phyloP scores from a whole-genome alignment of 2,797 vertebrate species.

The Gymnoscopelus microlampas region DNA sequence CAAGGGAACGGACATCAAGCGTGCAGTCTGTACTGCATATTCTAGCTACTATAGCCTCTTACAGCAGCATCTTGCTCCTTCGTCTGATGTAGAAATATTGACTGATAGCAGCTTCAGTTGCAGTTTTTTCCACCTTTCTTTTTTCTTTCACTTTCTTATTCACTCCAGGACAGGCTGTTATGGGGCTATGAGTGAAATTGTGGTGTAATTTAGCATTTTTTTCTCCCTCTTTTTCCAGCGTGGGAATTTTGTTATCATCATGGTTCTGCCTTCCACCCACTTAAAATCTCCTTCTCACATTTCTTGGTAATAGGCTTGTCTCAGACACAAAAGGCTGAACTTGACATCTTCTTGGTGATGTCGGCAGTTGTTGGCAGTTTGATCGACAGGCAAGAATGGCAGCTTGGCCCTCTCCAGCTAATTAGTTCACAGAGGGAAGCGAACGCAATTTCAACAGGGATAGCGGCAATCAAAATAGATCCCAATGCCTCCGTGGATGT shows the following conservation, averaged over 20 bases:
- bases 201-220: conserved; percentile 36
- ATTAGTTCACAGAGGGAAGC: conserved; percentile 89
- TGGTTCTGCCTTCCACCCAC: conserved; percentile 53
- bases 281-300: conserved; percentile 65
- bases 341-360: conserved; percentile 90
- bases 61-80: conserved; percentile 30
- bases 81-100: conserved; percentile 30
- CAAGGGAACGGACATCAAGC: conserved; percentile 62
- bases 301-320: conserved; percentile 84
- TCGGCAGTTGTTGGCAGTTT: conserved; percentile 84
- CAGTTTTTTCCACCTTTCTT: neutral
- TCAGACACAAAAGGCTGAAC: conserved; percentile 84
- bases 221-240: conserved; percentile 26
- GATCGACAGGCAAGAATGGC: conserved; percentile 88
- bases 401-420: conserved; percentile 80
- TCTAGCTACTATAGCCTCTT: conserved; percentile 29
- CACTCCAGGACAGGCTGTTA: conserved; percentile 39
- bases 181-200: conserved; percentile 18
- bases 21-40: conserved; percentile 36
- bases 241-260: conserved; percentile 65
- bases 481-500: conserved; percentile 75
- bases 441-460: conserved; percentile 82
- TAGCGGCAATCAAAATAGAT: conserved; percentile 72
- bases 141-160: conserved; percentile 30
- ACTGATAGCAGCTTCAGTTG: conserved; percentile 1